Evolutionary conservation across 1,140 invertebrate species (phyloP).

Genomic region (Scylla paramamosain): DNA sequence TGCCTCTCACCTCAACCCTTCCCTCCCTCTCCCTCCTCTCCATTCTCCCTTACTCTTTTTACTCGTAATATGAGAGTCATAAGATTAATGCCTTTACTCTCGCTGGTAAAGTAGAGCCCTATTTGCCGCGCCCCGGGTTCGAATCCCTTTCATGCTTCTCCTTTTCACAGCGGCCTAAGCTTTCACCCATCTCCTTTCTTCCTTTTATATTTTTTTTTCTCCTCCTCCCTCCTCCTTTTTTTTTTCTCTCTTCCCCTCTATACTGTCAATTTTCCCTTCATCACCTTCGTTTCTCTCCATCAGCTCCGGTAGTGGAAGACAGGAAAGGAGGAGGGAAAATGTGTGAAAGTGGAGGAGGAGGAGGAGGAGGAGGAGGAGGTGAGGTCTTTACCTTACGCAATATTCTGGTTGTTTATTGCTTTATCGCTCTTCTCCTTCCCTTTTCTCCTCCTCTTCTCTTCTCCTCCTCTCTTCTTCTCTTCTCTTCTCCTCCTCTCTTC

Average conservation of each 20-base stretch:
- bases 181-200: neutral
- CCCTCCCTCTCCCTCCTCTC: neutral
- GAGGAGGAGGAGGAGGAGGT: neutral
- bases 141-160: neutral
- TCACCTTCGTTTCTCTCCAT: neutral
- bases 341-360: neutral
- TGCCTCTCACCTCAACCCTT: no score
- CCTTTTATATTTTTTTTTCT: neutral
- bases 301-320: neutral
- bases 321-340: neutral
- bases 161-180: neutral
- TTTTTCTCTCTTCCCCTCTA: neutral
- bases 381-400: neutral
- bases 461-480: neutral
- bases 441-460: neutral
- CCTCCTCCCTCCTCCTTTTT: neutral
- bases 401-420: neutral
- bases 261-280: constrained; percentile 10
- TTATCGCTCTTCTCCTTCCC: neutral
- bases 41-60: neutral
- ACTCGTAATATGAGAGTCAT: neutral
- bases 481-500: neutral
- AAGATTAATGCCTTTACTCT: constrained; percentile 2
- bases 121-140: neutral
- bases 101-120: neutral